Evolutionary conservation across 1,140 invertebrate species (phyloP).

Genomic region (Drosophila nigrodunni): DNA sequence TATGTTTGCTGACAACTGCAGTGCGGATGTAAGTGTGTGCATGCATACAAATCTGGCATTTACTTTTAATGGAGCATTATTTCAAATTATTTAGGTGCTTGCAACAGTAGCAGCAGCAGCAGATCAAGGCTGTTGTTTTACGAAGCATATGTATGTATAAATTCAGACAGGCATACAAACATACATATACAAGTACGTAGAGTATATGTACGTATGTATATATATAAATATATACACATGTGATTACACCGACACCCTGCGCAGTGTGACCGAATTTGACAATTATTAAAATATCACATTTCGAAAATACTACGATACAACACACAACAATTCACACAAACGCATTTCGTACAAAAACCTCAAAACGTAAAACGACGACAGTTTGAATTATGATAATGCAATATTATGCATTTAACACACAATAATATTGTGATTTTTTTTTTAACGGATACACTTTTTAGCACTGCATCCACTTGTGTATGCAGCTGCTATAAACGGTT

Average conservation of each 20-base stretch:
- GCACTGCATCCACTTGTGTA: not conserved
- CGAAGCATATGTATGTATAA: not conserved
- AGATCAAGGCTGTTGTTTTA: slow-evolving; percentile 50
- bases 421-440: not conserved
- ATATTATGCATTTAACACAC: not conserved
- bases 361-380: not conserved
- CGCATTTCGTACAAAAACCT: slow-evolving; percentile 9
- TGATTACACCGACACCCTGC: slow-evolving; percentile 55
- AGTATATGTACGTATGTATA: slow-evolving; percentile 2
- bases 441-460: no score
- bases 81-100: slow-evolving; percentile 9
- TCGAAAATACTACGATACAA: slow-evolving; percentile 14
- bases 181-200: slow-evolving; percentile 6
- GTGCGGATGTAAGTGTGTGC: not conserved
- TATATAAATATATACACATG: slow-evolving; percentile 58
- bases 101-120: slow-evolving; percentile 15
- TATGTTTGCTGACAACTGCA: slow-evolving; percentile 1
- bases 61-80: slow-evolving; percentile 46
- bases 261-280: slow-evolving; percentile 57
- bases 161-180: slow-evolving; percentile 11
- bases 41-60: slow-evolving; percentile 14
- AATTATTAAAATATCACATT: slow-evolving; percentile 8
- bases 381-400: not conserved
- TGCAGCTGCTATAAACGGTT: not conserved
- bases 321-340: slow-evolving; percentile 6